Evolutionary conservation across 1,140 invertebrate species (phyloP).

Genomic region (Eciton burchellii): DNA sequence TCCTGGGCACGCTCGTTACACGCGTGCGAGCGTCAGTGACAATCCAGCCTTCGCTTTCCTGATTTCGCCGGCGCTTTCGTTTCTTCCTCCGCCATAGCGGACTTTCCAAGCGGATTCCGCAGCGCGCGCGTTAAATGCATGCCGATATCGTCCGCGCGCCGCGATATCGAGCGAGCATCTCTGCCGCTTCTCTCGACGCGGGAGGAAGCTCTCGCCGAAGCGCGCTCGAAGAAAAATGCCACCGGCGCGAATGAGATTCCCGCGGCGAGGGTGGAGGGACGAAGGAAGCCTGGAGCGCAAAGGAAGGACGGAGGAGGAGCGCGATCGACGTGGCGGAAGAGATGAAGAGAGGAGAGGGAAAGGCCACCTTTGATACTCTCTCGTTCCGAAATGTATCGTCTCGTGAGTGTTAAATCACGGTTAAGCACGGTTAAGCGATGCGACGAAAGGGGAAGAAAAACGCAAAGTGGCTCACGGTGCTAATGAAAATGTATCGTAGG

Average conservation of each 20-base stretch:
- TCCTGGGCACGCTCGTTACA: conserved; percentile 61
- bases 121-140: conserved; percentile 48
- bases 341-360: background rate
- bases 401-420: conserved; percentile 48
- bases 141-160: conserved; percentile 39
- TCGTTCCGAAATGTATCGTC: background rate
- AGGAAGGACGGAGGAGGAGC: conserved; percentile 12
- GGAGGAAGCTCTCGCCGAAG: conserved; percentile 22
- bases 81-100: conserved; percentile 36
- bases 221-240: conserved; percentile 29
- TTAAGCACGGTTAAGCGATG: background rate
- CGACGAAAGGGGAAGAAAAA: background rate
- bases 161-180: conserved; percentile 3
- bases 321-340: no score
- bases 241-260: conserved; percentile 17
- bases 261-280: conserved; percentile 9
- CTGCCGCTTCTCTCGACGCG: background rate
- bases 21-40: conserved; percentile 42
- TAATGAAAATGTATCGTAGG: conserved; percentile 79
- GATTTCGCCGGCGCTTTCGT: conserved; percentile 33
- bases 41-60: conserved; percentile 48
- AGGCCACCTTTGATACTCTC: conserved; percentile 49
- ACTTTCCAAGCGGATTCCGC: background rate
- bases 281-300: no score
- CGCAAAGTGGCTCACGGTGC: conserved; percentile 9